These are phyloP conservation scores for Ammodytes marinus DNA, from an alignment of 2,113 vertebrate species.

Conservation along the genomic window DNA sequence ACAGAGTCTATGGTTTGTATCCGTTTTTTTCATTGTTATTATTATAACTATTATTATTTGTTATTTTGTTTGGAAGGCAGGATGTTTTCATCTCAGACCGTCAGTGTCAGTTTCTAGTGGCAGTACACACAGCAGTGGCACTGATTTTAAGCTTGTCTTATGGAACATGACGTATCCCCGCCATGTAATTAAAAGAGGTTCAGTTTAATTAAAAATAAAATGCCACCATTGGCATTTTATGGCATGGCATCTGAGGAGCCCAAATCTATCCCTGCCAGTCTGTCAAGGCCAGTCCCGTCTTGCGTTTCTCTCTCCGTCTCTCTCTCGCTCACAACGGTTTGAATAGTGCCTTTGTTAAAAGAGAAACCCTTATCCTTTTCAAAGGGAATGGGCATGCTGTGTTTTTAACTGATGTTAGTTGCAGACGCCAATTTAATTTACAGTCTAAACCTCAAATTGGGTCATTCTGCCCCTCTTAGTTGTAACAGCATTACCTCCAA, in stretches of 20 bases:
- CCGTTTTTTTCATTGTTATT: no score
- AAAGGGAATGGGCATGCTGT: conserved; percentile 69
- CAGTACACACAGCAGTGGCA: no score
- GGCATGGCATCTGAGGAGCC: neutral
- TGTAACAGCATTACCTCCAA: conserved; percentile 66
- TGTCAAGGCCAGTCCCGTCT: conserved; percentile 28
- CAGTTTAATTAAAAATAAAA: no score
- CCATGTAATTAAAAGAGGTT: no score
- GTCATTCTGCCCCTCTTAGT: conserved; percentile 77
- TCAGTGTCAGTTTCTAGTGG: no score
- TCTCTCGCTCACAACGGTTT: conserved; percentile 65
- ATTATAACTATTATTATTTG: no score
- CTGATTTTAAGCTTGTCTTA: no score
- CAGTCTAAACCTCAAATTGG: conserved; percentile 85
- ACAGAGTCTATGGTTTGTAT: no score
- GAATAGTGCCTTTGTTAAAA: conserved; percentile 82
- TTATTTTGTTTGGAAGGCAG: no score
- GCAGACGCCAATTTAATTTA: conserved; percentile 86
- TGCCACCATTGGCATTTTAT: neutral
- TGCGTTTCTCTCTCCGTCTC: neutral
- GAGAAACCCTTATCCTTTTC: conserved; percentile 74
- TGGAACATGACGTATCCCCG: no score
- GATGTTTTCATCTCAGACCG: no score
- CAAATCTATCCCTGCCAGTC: conserved; percentile 18
- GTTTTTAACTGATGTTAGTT: conserved; percentile 80